Conservation (phyloP, 2,888 invertebrate species). For the Ennomos quercinarius region DNA sequence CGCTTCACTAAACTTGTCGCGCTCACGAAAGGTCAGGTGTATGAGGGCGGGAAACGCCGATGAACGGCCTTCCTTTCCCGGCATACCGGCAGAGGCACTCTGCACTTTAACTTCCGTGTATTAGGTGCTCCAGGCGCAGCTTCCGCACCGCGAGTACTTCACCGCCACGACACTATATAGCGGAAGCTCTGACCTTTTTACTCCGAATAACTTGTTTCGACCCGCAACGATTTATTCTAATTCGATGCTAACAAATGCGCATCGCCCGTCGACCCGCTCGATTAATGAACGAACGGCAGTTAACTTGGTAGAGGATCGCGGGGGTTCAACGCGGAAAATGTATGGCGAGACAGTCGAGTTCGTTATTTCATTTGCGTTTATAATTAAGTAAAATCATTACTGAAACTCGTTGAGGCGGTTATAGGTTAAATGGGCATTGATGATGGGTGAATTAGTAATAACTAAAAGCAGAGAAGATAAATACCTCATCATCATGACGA, state of each 20-base stretch:
- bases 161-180: constrained; percentile 49
- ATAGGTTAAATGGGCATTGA: constrained; percentile 5
- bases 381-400: constrained; percentile 24
- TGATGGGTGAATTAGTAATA: constrained; percentile 10
- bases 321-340: constrained; percentile 52
- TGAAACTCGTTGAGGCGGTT: constrained; percentile 15
- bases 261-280: constrained; percentile 52
- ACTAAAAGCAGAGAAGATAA: constrained; percentile 44
- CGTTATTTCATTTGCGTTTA: constrained; percentile 31
- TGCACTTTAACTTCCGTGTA: constrained; percentile 75
- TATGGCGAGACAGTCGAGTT: constrained; percentile 34
- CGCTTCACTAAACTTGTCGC: constrained; percentile 82
- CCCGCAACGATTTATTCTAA: constrained; percentile 59
- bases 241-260: constrained; percentile 65
- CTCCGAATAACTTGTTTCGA: constrained; percentile 46
- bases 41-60: constrained; percentile 81
- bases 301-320: constrained; percentile 53
- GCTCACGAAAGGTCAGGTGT: constrained; percentile 83
- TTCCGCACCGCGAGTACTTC: constrained; percentile 59
- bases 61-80: constrained; percentile 66
- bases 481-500: constrained; percentile 98
- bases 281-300: constrained; percentile 60
- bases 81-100: constrained; percentile 47
- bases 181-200: constrained; percentile 49
- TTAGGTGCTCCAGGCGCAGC: constrained; percentile 66